Evolutionary conservation across 2,113 vertebrate species (phyloP).

Genomic region (Petroica traversi): DNA sequence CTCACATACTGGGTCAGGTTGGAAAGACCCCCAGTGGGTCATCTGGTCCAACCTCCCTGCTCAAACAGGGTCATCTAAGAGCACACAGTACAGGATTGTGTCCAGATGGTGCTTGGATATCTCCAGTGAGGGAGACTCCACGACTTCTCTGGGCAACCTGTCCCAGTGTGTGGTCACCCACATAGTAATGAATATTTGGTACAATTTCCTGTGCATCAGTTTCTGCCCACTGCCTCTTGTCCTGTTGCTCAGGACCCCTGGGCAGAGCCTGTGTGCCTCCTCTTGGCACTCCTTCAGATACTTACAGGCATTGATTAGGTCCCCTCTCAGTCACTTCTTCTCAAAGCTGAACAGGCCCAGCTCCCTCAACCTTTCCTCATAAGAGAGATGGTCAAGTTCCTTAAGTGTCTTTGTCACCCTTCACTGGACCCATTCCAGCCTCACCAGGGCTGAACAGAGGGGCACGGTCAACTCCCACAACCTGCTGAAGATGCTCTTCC

Average conservation of each 20-base stretch:
- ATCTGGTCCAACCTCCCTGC: neutral
- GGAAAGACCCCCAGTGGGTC: neutral
- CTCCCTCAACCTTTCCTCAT: no score
- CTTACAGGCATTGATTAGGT: neutral
- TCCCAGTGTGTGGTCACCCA: neutral
- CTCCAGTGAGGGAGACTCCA: neutral
- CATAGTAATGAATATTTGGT: neutral
- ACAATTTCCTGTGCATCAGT: neutral
- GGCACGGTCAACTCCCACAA: neutral
- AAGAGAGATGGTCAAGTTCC: no score
- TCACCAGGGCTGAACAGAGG: neutral
- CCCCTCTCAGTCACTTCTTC: neutral
- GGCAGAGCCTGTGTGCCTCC: neutral
- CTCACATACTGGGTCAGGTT: neutral
- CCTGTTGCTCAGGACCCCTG: neutral
- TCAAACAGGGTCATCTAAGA: neutral
- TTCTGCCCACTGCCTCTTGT: neutral
- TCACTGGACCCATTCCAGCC: neutral
- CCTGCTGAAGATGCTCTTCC: neutral
- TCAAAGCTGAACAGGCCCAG: no score
- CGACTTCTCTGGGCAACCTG: rapidly evolving
- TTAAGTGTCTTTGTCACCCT: neutral
- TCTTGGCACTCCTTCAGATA: neutral
- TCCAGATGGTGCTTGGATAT: neutral
- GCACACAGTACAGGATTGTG: rapidly evolving